A percentile compares a stretch with the other conserved stretches of the same genome.
These are phyloP conservation scores for Elephantulus edwardii DNA, from an alignment of 2,113 vertebrate genomes.

Conservation along the genomic window DNA sequence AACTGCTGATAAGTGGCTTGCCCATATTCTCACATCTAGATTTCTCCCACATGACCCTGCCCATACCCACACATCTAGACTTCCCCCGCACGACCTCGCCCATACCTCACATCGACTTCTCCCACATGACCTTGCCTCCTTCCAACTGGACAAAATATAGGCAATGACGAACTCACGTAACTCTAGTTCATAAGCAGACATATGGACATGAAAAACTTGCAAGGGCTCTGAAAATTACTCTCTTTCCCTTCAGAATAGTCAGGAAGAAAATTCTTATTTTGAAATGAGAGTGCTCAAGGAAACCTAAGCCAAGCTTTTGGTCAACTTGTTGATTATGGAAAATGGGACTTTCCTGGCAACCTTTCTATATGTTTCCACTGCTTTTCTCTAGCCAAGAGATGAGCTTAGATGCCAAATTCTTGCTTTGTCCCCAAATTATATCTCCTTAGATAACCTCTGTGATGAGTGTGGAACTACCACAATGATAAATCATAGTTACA, in stretches of 20 bases:
- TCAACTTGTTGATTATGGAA: slow-evolving; percentile 61
- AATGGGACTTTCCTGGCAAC: slow-evolving; percentile 57
- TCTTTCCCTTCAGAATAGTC: slow-evolving; percentile 32
- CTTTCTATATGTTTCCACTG: slow-evolving; percentile 47
- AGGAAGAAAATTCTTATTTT: slow-evolving; percentile 58
- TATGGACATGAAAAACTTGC: neutral
- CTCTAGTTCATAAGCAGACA: neutral
- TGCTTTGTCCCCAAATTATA: slow-evolving; percentile 44
- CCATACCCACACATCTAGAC: neutral
- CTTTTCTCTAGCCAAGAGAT: slow-evolving; percentile 47
- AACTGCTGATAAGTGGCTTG: neutral
- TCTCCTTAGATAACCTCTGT: slow-evolving; percentile 52
- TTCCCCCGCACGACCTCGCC: neutral
- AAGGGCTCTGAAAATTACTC: slow-evolving; percentile 15
- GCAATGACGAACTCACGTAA: neutral
- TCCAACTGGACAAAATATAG: neutral
- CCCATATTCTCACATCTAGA: neutral
- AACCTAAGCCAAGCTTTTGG: slow-evolving; percentile 55
- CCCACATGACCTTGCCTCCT: neutral
- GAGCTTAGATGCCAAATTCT: slow-evolving; percentile 28
- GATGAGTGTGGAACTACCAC: neutral
- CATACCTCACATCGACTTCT: neutral
- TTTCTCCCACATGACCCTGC: too few relatives aligned
- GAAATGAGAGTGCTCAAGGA: slow-evolving; percentile 56
- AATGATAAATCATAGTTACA: slow-evolving; percentile 23